Conservation (phyloP, 1,140 invertebrate genomes). For the Mya arenaria region DNA sequence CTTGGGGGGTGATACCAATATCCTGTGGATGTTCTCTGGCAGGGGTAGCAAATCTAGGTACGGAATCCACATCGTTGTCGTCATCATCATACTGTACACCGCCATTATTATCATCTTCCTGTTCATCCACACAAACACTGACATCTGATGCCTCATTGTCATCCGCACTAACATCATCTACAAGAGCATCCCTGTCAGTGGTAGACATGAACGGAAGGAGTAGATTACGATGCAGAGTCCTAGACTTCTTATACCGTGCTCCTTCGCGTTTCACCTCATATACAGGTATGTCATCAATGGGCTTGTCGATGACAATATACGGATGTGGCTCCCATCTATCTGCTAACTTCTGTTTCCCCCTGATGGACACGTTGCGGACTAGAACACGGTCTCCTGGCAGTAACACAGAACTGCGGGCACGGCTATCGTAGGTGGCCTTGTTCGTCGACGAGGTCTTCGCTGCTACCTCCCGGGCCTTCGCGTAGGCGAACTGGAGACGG, state of each 20-base stretch:
- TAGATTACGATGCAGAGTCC: conserved; percentile 42
- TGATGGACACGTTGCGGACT: conserved; percentile 23
- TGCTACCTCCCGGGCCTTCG: conserved; percentile 20
- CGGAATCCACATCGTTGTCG: not conserved
- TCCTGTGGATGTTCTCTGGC: not conserved
- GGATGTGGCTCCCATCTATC: conserved; percentile 47
- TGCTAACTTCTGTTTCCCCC: conserved; percentile 52
- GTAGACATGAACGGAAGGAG: conserved; percentile 20
- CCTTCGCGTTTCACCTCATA: conserved; percentile 16
- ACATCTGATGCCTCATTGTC: no score
- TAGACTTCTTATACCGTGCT: not conserved
- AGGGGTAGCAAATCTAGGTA: not conserved
- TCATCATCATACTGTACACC: no score
- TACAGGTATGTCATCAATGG: conserved; percentile 47
- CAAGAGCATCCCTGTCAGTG: not conserved
- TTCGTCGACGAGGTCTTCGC: not conserved
- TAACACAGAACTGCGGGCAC: conserved; percentile 3
- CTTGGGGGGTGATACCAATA: not conserved
- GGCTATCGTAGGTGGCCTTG: conserved; percentile 31
- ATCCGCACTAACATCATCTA: not conserved
- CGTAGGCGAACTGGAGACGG: conserved; percentile 19
- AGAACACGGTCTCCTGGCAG: conserved; percentile 45
- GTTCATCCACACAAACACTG: no score
- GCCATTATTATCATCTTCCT: no score
- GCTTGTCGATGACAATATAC: conserved; percentile 45